These are phyloP conservation scores for Zosterops lateralis DNA, from an alignment of 2,113 vertebrate genomes.

Conservation along the genomic window DNA sequence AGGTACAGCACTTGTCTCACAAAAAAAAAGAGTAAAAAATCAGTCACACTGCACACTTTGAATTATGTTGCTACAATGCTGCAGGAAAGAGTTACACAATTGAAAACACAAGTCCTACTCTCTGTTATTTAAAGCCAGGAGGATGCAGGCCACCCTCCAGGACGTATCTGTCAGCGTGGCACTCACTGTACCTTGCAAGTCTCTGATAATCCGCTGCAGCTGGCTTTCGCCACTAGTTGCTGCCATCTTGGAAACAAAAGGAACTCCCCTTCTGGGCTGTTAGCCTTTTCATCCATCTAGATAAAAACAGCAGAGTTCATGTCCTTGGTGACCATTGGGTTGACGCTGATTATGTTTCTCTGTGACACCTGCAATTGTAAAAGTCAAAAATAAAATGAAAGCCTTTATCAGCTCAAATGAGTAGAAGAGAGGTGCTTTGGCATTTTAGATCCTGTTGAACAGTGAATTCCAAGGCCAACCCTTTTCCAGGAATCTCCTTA, in stretches of 20 bases:
- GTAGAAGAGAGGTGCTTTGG: neutral
- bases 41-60: neutral
- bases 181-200: conserved; percentile 83
- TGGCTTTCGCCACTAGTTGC: conserved; percentile 83
- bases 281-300: conserved; percentile 7
- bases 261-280: neutral
- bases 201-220: conserved; percentile 91
- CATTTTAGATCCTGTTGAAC: neutral
- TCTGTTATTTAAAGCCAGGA: neutral
- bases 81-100: neutral
- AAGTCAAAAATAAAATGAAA: neutral
- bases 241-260: conserved; percentile 73
- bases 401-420: neutral
- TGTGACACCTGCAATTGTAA: conserved; percentile 21
- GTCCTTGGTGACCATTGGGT: neutral
- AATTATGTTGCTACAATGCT: neutral
- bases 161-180: neutral
- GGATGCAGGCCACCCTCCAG: neutral
- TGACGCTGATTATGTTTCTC: neutral
- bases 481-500: neutral
- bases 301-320: neutral
- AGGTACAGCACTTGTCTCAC: neutral
- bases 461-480: neutral
- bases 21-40: neutral
- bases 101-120: neutral